Evolutionary conservation across 1,140 invertebrate species (phyloP).

Genomic region (Rhynchophorus ferrugineus): DNA sequence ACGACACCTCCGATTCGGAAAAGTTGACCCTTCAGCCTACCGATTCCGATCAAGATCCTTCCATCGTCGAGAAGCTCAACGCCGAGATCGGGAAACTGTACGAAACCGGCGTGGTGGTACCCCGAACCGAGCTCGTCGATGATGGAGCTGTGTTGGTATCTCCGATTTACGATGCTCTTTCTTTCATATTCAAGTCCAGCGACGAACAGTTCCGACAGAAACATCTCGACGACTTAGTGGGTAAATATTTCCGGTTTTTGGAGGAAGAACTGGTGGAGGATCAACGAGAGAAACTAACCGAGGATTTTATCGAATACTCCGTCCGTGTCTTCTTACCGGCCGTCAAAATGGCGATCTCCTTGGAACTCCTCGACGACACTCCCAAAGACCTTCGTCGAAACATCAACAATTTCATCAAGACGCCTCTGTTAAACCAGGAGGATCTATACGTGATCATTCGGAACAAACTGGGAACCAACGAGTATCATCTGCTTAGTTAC

Average conservation of each 20-base stretch:
- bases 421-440: constrained; percentile 10
- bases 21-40: too few species aligned
- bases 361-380: background rate
- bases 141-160: too few species aligned
- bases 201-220: background rate
- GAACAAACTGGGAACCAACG: constrained; percentile 1
- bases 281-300: background rate
- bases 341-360: background rate
- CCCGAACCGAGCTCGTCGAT: too few species aligned
- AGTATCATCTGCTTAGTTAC: constrained; percentile 7
- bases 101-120: too few species aligned
- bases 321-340: background rate
- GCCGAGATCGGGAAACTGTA: too few species aligned
- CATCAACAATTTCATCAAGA: constrained; percentile 9
- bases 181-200: background rate
- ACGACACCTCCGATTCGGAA: too few species aligned
- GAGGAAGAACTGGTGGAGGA: background rate
- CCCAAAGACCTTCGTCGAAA: constrained; percentile 5
- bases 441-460: constrained; percentile 6
- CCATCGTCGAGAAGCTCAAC: too few species aligned
- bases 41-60: too few species aligned
- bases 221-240: background rate
- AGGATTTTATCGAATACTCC: background rate
- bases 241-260: background rate
- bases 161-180: background rate